Conservation (phyloP, 2,888 invertebrate species). For the Euplagia quadripunctaria region DNA sequence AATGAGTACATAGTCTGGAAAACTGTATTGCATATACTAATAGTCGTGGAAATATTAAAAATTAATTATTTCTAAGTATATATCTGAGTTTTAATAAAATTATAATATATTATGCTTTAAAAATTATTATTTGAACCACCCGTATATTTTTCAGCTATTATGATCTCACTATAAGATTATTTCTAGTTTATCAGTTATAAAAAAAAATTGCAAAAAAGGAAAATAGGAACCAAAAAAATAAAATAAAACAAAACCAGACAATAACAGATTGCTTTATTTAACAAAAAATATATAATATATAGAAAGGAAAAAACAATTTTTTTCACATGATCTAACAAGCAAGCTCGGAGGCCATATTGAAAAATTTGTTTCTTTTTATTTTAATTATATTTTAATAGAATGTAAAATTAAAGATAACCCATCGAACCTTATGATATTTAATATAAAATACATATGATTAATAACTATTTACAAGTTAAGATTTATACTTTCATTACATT, state of each 20-base stretch:
- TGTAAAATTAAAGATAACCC: constrained; percentile 87
- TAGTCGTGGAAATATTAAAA: constrained; percentile 54
- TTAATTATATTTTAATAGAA: constrained; percentile 73
- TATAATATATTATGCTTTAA: constrained; percentile 46
- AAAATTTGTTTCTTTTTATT: constrained; percentile 79
- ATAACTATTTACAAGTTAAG: constrained; percentile 87
- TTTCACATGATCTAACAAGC: constrained; percentile 76
- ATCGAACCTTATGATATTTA: constrained; percentile 85
- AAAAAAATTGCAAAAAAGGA: constrained; percentile 32
- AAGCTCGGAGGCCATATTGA: constrained; percentile 67
- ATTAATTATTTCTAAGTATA: constrained; percentile 57
- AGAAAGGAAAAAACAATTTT: constrained; percentile 80
- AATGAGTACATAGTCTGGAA: constrained; percentile 51
- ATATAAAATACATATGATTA: constrained; percentile 87
- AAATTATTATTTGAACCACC: constrained; percentile 75
- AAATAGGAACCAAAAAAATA: constrained; percentile 63
- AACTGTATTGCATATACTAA: constrained; percentile 55
- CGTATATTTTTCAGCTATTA: constrained; percentile 75
- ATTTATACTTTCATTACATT: constrained; percentile 82
- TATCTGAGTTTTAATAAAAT: constrained; percentile 53
- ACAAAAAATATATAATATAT: constrained; percentile 88
- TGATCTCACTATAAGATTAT: constrained; percentile 79
- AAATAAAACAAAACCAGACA: constrained; percentile 85
- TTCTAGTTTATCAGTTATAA: constrained; percentile 50
- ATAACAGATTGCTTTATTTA: constrained; percentile 88